Percentiles rank a stretch among this genome's conserved stretches.
phyloP scores from a whole-genome alignment of 2,888 invertebrate species.

The Tupiocoris notatus region DNA sequence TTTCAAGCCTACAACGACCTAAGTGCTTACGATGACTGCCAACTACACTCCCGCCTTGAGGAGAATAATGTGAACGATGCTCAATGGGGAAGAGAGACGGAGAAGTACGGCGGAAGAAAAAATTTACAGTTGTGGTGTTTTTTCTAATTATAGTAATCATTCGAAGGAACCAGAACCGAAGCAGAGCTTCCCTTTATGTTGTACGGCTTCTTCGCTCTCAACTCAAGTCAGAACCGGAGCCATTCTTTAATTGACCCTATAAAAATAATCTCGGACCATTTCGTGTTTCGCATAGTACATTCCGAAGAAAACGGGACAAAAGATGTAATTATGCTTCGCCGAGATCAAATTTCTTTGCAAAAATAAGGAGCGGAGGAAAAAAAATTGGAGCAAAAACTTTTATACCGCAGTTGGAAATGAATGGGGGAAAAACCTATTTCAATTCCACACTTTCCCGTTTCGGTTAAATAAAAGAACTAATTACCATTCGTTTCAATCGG shows the following conservation, averaged over 20 bases:
- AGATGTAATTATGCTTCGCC: not conserved
- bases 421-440: constrained; percentile 24
- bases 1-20: not conserved
- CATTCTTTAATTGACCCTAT: constrained; percentile 35
- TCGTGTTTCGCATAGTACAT: not conserved
- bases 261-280: constrained; percentile 40
- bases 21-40: too few relatives aligned
- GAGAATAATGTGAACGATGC: not conserved
- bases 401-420: constrained; percentile 4
- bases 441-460: constrained; percentile 30
- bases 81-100: not conserved
- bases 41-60: too few relatives aligned
- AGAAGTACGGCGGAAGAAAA: not conserved
- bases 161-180: not conserved
- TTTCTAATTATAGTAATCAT: constrained; percentile 36
- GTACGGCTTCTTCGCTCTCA: not conserved
- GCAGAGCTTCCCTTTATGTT: constrained; percentile 1
- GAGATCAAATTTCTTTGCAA: constrained; percentile 3
- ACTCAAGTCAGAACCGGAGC: not conserved
- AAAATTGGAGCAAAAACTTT: not conserved
- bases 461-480: constrained; percentile 38
- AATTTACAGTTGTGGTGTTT: not conserved
- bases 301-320: constrained; percentile 1
- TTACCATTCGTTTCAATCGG: constrained; percentile 37
- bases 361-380: not conserved